Evolutionary conservation across 2,888 invertebrate species (phyloP), one percentile per base, ranked within the genome.

Genomic region (Ectobius pallidus): DNA sequence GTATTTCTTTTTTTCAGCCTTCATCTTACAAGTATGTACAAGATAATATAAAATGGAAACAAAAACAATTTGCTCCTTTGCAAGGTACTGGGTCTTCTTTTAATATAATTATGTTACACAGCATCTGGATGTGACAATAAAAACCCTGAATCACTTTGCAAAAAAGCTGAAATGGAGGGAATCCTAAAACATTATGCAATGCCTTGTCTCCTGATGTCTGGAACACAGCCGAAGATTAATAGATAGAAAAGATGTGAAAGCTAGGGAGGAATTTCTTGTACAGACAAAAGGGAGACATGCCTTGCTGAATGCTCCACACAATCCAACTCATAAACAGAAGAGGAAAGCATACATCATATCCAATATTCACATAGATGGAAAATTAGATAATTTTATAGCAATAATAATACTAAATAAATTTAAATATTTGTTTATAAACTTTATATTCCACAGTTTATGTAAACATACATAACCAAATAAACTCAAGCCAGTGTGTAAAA

Each of bases 111-210:
- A 68, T 46, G 39, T 70, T 39, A 42, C 20, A 44, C 18, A 42
- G 55, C 27, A 62, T 71, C 27, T 32, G 61, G 22, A 22, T 71
- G 46, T 44, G 44, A 65, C 42, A 65, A 46, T 65, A 46, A 18
- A 44, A 44, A 44, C 30, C 44, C 42, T 46, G 65, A 27, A 32
- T 44, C 27, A 18, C 65, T 44, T n/a, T 65, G 65, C 65, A 65
- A 46, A 65, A 44, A 14, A 16, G 25, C n/a, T 30, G n/a, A 58
- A 55, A 18, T 71, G 71, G 71, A 71, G 71, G 71, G 71, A 71
- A 63, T 71, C 32, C 71, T 71, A 71, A 52, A 34, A 49, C 9
- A 27, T 20, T 44, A 58, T 61, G 39, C 14, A 25, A 70, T 18
- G 42, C 22, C 42, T 25, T 42, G 39, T 42, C 42, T 42, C 65